Evolutionary conservation across 2,888 invertebrate genomes (phyloP).

Genomic region (Microchrysa polita): DNA sequence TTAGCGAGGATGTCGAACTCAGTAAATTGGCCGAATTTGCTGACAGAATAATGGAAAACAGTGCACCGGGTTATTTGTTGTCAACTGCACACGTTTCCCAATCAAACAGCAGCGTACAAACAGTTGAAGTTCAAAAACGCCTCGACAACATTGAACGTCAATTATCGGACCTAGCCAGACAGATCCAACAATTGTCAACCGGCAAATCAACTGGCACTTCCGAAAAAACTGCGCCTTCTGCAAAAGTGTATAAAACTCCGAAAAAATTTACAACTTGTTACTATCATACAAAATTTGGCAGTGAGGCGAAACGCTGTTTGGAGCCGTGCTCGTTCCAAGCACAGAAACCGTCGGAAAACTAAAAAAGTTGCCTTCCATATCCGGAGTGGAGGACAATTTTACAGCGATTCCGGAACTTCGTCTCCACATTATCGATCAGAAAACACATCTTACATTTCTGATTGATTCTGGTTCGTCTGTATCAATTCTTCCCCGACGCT

Average conservation of each 20-base stretch:
- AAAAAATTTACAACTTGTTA: neutral
- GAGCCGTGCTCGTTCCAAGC: neutral
- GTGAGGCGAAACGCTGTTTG: neutral
- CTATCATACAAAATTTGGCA: neutral
- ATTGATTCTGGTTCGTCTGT: conserved; percentile 52
- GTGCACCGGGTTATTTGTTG: conserved; percentile 5
- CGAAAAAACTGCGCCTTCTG: too few relatives aligned
- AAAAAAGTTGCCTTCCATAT: too few relatives aligned
- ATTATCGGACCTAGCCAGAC: neutral
- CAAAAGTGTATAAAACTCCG: neutral
- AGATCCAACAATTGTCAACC: neutral
- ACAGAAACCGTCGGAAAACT: neutral
- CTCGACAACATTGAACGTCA: neutral
- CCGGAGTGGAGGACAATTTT: too few relatives aligned
- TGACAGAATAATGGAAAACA: neutral
- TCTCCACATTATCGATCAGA: neutral
- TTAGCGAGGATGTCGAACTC: neutral
- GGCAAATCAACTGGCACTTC: neutral
- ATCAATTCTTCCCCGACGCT: conserved; percentile 41
- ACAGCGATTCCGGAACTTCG: neutral
- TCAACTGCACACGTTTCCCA: neutral
- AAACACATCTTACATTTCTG: conserved; percentile 44
- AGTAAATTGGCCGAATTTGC: conserved; percentile 2
- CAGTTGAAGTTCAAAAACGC: too few relatives aligned
- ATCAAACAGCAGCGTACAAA: neutral